Percentiles rank a stretch among this genome's conserved stretches.
phyloP scores from a whole-genome alignment of 2,797 vertebrate genomes.

The Taenioides sp. region DNA sequence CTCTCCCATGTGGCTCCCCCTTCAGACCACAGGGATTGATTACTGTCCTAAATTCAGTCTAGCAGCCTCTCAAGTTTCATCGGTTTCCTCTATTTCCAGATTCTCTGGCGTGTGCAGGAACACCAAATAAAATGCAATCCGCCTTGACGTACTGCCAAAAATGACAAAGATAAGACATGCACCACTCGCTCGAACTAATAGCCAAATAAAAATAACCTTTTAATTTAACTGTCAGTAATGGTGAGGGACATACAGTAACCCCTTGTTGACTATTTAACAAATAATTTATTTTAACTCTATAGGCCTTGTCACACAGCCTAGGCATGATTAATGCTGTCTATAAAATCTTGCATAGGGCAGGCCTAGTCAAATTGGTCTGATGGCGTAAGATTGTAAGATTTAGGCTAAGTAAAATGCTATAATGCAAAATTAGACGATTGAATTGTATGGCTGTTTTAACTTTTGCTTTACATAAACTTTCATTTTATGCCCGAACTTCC shows the following conservation, averaged over 20 bases:
- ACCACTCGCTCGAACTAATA: too few relatives aligned
- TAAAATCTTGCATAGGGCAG: not conserved
- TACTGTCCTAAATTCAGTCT: slow-evolving; percentile 7
- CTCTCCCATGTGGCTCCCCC: slow-evolving; percentile 29
- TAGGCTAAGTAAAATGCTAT: not conserved
- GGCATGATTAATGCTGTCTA: not conserved
- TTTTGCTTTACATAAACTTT: not conserved
- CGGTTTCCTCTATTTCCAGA: slow-evolving; percentile 3
- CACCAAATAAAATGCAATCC: slow-evolving; percentile 4
- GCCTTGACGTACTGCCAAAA: not conserved
- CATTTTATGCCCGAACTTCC: slow-evolving; percentile 11
- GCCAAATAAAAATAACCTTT: too few relatives aligned
- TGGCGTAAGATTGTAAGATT: not conserved
- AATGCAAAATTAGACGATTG: too few relatives aligned
- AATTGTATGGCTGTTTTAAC: not conserved
- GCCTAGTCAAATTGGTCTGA: not conserved
- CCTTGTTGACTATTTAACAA: too few relatives aligned
- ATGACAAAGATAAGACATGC: not conserved
- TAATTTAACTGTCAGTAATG: too few relatives aligned
- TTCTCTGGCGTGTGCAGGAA: not conserved
- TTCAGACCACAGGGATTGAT: not conserved
- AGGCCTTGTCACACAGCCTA: not conserved
- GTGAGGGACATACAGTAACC: too few relatives aligned
- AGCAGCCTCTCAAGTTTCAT: slow-evolving; percentile 16
- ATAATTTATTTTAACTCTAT: too few relatives aligned